phyloP scores from a whole-genome alignment of 2,113 vertebrate genomes.

The Prolemur simus region DNA sequence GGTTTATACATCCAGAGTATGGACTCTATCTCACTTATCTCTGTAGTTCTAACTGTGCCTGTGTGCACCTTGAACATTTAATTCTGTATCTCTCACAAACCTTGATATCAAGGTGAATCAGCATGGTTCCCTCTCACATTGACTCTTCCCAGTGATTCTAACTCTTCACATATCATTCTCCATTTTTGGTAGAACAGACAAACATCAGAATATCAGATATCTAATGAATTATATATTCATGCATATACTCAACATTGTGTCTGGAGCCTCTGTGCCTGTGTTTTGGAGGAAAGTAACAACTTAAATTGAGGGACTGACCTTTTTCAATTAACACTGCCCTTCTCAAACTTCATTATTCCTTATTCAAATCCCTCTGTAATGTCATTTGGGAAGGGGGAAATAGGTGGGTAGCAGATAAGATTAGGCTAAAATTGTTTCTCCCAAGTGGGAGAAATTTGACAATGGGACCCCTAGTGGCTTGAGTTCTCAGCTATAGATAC shows the following conservation, averaged over 20 bases:
- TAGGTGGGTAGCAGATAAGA: background rate
- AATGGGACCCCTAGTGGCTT: background rate
- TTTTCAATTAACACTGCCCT: background rate
- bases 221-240: background rate
- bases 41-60: background rate
- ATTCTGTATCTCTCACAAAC: background rate
- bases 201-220: background rate
- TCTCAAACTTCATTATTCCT: background rate
- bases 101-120: background rate
- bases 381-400: background rate
- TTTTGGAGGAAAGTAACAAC: background rate
- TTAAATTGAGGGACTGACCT: background rate
- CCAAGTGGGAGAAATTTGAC: background rate
- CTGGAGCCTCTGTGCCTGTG: background rate
- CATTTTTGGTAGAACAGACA: background rate
- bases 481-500: background rate
- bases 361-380: background rate
- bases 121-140: rapidly evolving
- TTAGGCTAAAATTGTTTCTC: background rate
- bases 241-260: background rate
- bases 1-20: background rate
- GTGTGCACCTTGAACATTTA: background rate
- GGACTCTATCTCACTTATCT: background rate
- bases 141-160: background rate
- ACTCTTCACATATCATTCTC: background rate